Evolutionary conservation across 2,888 invertebrate species (phyloP), one percentile per base, ranked within the genome.

Genomic region (Amphipyra tragopoginis): DNA sequence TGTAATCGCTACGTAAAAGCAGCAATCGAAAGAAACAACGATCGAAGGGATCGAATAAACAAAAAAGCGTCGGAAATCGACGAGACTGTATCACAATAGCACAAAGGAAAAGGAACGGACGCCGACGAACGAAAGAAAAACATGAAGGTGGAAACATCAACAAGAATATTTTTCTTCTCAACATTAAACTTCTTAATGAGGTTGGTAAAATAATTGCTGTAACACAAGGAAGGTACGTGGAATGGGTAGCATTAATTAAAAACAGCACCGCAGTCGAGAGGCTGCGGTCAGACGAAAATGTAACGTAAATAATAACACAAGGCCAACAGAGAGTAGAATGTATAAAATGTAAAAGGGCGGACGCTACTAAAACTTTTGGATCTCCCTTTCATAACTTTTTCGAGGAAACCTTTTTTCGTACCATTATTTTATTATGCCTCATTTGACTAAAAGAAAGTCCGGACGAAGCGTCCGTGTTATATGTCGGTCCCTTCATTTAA

Each of bases 361-460:
- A 79, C 86, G 84, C 80, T 82, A 83, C 84, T 81, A 87, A 78
- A 93, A 92, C 89, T 93, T 94, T 91, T 82, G 87, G 87, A 90
- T 87, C 86, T 86, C 89, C 91, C 89, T 91, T 90, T 90, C 89
- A 88, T 89, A 93, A 93, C 91, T 93, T 93, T 93, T 89, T 83
- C 85, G 89, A 87, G 88, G 80, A 88, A 29, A 87, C 90, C 90
- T 90, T 93, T 93, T 93, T 90, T 88, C 87, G 80, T 88, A 75
- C 89, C 90, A 92, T 93, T 93, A 92, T 93, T 93, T 92, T 90
- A 93, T 91, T 92, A 90, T 86, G 88, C 87, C 91, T 91, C 92
- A 92, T 93, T 93, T 92, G 92, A 91, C 91, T 91, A 90, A 93
- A 92, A 91, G 91, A 93, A 92, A 92, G 90, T 91, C 89, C 88